Base-by-base conservation (phyloP, 1,140 invertebrate species). In the Orius insidiosus region DNA sequence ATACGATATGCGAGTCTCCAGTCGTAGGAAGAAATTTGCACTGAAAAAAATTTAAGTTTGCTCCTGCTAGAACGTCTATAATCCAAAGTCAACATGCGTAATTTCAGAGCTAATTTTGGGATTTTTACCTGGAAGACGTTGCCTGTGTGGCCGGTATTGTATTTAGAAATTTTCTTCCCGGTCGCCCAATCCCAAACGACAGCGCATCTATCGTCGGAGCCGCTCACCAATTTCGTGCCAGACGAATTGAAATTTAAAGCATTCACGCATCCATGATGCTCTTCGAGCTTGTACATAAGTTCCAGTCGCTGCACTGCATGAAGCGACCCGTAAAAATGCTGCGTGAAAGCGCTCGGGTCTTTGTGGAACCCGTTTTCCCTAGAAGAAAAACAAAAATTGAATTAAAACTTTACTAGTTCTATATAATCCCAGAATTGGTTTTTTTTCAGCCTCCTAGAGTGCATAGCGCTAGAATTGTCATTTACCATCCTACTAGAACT, bases 201-300 rank as follows among this genome's bases (percentile, higher is more conserved):
- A 19, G 93, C 73, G 36, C 74, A 70, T 7, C 80, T 71, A 67
- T 96, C 92, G 69, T 96, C 89, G 1, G 89, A 94, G 3, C 85
- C 87, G 60, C 85, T 89, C 0, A 77, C 84, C 41, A 94, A 60
- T 33, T 38, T 33, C 10, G 44, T 46, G 32, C 85, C 85, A 67
- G 64, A 56, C 41, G 73, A 70, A 66, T 90, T 90, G 62, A 95
- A 96, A 65, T 86, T 80, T 33, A 96, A 69, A 37, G 83, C 77
- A 69, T 95, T 95, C 7, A 95, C 88, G 69, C 90, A 94, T 35
- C 88, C 88, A 31, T 67, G 65, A 65, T 95, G 89, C 51, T 74
- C 72, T 30, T 79, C 72, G 55, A 96, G 65, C 59, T 78, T 76
- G 53, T 78, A 74, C 61, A 80, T 73, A 24, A 88, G 65, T 58